phyloP scores from a whole-genome alignment of 92 coral and sea anemone genomes.

The Siderastrea siderea region DNA sequence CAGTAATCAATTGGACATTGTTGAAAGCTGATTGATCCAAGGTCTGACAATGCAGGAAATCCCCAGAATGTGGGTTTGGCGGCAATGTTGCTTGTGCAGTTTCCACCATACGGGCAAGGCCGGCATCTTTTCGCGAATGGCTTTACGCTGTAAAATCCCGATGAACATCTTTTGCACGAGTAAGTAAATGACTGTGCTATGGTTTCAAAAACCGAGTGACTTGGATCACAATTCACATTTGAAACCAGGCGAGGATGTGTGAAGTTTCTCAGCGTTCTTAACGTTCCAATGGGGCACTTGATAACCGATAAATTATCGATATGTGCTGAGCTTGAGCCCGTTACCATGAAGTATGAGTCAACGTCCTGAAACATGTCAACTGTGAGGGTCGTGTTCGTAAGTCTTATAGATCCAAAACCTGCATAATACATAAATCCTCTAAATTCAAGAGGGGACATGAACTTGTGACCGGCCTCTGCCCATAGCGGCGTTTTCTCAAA shows the following conservation, averaged over 20 bases:
- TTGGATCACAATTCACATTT: neutral
- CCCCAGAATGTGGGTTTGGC: slow-evolving; percentile 58
- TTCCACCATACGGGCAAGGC: slow-evolving; percentile 59
- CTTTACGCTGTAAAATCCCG: slow-evolving; percentile 46
- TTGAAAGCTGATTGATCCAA: slow-evolving; percentile 21
- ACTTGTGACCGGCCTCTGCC: neutral
- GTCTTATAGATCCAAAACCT: slow-evolving; percentile 3
- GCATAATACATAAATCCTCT: slow-evolving; percentile 23
- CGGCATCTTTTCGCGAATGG: slow-evolving; percentile 32
- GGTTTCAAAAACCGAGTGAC: too few relatives aligned
- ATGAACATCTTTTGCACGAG: slow-evolving; percentile 33
- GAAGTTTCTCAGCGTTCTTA: neutral
- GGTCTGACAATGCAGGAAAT: slow-evolving; percentile 7
- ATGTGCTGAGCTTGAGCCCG: neutral
- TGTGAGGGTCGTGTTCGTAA: neutral
- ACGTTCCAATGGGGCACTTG: slow-evolving; percentile 40
- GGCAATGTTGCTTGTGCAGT: slow-evolving; percentile 35
- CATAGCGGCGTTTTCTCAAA: neutral
- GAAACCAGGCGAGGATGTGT: neutral
- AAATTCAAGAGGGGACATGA: neutral
- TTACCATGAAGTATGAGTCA: slow-evolving; percentile 27
- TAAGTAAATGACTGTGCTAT: neutral
- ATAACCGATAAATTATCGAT: slow-evolving; percentile 34
- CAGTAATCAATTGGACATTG: slow-evolving; percentile 52
- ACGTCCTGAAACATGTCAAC: slow-evolving; percentile 1